phyloP scores from a whole-genome alignment of 2,888 invertebrate genomes.

The Ectemnius lituratus region DNA sequence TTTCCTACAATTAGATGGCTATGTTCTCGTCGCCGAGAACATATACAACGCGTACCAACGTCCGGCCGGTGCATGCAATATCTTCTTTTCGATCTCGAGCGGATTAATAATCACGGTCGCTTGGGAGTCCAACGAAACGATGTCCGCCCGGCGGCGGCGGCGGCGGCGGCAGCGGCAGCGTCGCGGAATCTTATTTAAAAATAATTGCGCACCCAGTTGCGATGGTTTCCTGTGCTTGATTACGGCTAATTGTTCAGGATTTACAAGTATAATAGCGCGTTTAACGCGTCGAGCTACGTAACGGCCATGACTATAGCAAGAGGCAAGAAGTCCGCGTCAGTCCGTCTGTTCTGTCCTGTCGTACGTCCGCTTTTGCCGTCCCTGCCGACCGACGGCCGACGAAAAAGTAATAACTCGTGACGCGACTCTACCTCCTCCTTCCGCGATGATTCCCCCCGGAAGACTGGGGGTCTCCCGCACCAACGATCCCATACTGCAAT shows the following conservation, averaged over 20 bases:
- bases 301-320: constrained; percentile 62
- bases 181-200: constrained; percentile 75
- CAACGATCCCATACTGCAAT: too few relatives aligned
- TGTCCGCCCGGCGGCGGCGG: constrained; percentile 40
- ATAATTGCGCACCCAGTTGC: constrained; percentile 73
- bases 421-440: constrained; percentile 2
- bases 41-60: constrained; percentile 59
- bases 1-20: too few relatives aligned
- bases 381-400: constrained; percentile 22
- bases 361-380: constrained; percentile 41
- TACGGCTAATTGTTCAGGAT: constrained; percentile 77
- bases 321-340: constrained; percentile 15
- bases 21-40: constrained; percentile 5
- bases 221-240: constrained; percentile 76
- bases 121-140: constrained; percentile 63
- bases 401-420: constrained; percentile 11
- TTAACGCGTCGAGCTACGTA: constrained; percentile 74
- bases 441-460: constrained; percentile 1
- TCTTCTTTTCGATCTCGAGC: constrained; percentile 64
- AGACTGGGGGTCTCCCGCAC: constrained; percentile 5
- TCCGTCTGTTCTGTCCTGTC: constrained; percentile 43
- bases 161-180: too few relatives aligned
- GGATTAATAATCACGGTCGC: constrained; percentile 74
- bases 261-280: constrained; percentile 76
- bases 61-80: constrained; percentile 65